These are phyloP conservation scores for Tetraneura akinire DNA, from an alignment of 1,140 invertebrate species.

Conservation along the genomic window DNA sequence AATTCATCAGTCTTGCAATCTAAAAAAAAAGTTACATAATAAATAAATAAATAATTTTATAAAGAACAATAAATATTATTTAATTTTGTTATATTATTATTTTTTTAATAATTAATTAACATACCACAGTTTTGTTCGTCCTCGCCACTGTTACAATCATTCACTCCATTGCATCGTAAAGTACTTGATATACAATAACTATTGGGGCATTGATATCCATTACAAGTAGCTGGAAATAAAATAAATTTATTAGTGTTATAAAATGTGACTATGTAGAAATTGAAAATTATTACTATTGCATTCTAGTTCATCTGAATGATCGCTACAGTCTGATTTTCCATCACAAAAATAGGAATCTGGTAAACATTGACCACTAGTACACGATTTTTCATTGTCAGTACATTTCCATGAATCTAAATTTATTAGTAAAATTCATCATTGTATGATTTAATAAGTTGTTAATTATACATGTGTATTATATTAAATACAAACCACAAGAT, in stretches of 20 bases:
- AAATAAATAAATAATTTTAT: neutral
- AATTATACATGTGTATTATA: neutral
- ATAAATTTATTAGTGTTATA: slow-evolving; percentile 50
- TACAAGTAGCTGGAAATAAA: slow-evolving; percentile 60
- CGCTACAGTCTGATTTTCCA: slow-evolving; percentile 68
- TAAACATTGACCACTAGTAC: slow-evolving; percentile 63
- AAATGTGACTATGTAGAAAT: neutral
- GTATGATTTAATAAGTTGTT: neutral
- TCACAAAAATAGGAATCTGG: slow-evolving; percentile 68
- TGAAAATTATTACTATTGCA: slow-evolving; percentile 58
- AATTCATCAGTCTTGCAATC: slow-evolving; percentile 63
- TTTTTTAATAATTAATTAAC: neutral
- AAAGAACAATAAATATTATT: too few species aligned
- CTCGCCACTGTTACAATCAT: slow-evolving; percentile 67
- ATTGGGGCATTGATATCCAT: slow-evolving; percentile 64
- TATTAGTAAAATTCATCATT: neutral
- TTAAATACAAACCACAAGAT: slow-evolving; percentile 60
- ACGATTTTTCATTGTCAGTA: slow-evolving; percentile 65
- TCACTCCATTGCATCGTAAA: slow-evolving; percentile 67
- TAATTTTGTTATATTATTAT: too few species aligned
- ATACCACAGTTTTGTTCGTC: slow-evolving; percentile 67
- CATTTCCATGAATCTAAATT: slow-evolving; percentile 62
- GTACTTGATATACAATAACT: slow-evolving; percentile 64
- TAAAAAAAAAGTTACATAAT: slow-evolving; percentile 58
- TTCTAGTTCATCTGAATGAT: slow-evolving; percentile 67